Evolutionary conservation across 2,113 vertebrate species (phyloP).

Genomic region (Bagarius yarrelli): DNA sequence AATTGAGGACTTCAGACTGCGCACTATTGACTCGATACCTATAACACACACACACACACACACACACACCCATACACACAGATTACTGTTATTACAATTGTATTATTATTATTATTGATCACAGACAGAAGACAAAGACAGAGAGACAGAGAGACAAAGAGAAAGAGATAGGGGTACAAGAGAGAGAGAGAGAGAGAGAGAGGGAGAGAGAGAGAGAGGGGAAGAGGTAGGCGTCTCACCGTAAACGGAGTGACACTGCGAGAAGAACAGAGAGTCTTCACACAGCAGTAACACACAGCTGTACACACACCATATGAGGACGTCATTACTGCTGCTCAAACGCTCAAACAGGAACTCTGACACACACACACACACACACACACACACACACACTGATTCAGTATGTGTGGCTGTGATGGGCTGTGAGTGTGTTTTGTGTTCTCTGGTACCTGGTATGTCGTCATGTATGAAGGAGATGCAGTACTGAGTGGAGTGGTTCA

Average conservation of each 20-base stretch:
- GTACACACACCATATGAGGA: conserved; percentile 84
- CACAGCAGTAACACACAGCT: conserved; percentile 83
- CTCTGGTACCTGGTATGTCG: conserved; percentile 82
- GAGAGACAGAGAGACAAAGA: neutral
- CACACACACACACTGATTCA: neutral
- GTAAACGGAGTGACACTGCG: conserved; percentile 92
- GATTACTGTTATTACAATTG: no score
- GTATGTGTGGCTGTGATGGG: neutral
- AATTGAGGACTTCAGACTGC: conserved; percentile 79
- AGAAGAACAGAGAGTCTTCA: conserved; percentile 87
- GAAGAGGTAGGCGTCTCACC: conserved; percentile 85
- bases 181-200: neutral
- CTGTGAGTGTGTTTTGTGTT: conserved; percentile 9
- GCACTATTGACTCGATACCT: conserved; percentile 90
- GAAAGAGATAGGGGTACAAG: neutral
- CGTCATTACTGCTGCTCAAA: conserved; percentile 75
- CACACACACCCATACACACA: conserved; percentile 31
- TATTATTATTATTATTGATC: no score
- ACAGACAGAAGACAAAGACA: no score
- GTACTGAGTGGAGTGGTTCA: conserved; percentile 81
- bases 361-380: conserved; percentile 26
- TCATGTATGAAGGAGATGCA: conserved; percentile 82
- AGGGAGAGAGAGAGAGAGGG: neutral
- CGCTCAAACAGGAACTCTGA: conserved; percentile 77
- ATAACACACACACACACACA: conserved; percentile 42